phyloP scores from a whole-genome alignment of 2,797 vertebrate species.

The Salarias fasciatus region DNA sequence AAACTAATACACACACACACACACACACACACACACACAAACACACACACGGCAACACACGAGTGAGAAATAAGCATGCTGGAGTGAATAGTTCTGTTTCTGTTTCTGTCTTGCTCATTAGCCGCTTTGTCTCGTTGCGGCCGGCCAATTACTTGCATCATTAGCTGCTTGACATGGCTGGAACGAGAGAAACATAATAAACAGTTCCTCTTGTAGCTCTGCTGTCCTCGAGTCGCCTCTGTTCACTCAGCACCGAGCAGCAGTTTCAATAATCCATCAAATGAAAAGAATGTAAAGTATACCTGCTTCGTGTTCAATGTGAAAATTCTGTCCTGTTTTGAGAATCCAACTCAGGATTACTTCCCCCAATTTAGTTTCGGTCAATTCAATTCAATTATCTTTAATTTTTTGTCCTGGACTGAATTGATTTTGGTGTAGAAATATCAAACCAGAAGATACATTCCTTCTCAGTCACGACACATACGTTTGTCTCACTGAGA shows the following conservation, averaged over 20 bases:
- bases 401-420: too few species aligned
- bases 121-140: slow-evolving; percentile 18
- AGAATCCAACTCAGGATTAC: too few species aligned
- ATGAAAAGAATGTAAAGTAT: background rate
- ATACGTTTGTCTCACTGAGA: too few species aligned
- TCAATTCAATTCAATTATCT: too few species aligned
- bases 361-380: too few species aligned
- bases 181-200: slow-evolving; percentile 30
- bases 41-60: background rate
- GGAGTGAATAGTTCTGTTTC: background rate
- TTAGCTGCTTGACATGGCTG: slow-evolving; percentile 37
- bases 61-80: background rate
- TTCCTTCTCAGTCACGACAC: too few species aligned
- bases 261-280: background rate
- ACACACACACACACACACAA: slow-evolving; percentile 24
- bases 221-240: background rate
- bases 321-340: too few species aligned
- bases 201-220: slow-evolving; percentile 30
- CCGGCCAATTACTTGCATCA: slow-evolving; percentile 30
- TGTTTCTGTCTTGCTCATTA: background rate
- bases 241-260: background rate
- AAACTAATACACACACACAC: background rate
- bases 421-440: too few species aligned
- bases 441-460: background rate
- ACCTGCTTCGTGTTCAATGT: background rate